A percentile compares a stretch with the other conserved stretches of the same genome.
Conservation (phyloP, 2,113 vertebrate genomes). For the Lampris megalopsis region DNA sequence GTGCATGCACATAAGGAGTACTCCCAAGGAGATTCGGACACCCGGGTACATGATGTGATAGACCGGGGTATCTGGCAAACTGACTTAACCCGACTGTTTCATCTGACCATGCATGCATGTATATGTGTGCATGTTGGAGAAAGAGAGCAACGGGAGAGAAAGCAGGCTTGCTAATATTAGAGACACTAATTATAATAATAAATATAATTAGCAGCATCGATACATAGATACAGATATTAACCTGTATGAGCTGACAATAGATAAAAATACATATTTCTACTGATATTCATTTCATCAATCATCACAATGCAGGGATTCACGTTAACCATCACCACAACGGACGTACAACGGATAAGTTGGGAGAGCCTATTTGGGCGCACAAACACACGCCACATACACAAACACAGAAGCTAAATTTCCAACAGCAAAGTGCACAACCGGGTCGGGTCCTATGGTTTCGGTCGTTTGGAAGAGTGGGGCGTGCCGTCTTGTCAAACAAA, state of each 20-base stretch:
- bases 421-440: slow-evolving; percentile 20
- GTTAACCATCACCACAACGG: neutral
- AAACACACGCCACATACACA: slow-evolving; percentile 19
- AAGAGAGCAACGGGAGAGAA: too few species aligned
- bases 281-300: too few species aligned
- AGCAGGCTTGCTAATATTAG: too few species aligned
- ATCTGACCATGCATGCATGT: neutral
- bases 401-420: slow-evolving; percentile 8
- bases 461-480: slow-evolving; percentile 29
- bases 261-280: too few species aligned
- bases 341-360: slow-evolving; percentile 37
- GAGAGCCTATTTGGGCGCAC: slow-evolving; percentile 14
- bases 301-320: neutral
- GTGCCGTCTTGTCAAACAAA: neutral
- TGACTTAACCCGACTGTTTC: slow-evolving; percentile 31
- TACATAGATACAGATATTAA: too few species aligned
- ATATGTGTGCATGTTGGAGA: neutral
- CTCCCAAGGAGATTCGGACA: neutral
- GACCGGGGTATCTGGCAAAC: neutral
- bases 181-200: too few species aligned
- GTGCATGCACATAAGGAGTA: neutral
- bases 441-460: slow-evolving; percentile 38
- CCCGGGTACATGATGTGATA: slow-evolving; percentile 26
- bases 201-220: neutral
- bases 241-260: too few species aligned